A percentile compares a stretch with the other conserved stretches of the same genome.
These are phyloP conservation scores for Caenorhabditis sinica DNA, from an alignment of 2,888 invertebrate species.

Conservation along the genomic window DNA sequence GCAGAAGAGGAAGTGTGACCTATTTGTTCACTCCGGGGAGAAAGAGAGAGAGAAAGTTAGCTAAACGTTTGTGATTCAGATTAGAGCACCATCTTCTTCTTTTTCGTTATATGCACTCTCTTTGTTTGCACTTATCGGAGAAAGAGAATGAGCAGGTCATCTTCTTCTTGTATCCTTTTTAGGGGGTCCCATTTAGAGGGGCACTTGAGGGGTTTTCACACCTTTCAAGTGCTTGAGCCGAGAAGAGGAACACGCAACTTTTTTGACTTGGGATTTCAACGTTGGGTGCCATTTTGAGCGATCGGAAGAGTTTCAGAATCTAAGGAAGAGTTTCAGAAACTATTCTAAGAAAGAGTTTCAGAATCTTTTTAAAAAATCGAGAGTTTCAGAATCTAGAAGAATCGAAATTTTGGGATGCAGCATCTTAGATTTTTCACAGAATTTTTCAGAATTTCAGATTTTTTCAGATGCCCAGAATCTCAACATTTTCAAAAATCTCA, in stretches of 20 bases:
- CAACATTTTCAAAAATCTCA: background rate
- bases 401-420: no score
- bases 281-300: no score
- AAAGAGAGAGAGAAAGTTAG: conserved; percentile 19
- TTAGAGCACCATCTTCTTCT: no score
- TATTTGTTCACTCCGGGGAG: conserved; percentile 56
- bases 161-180: conserved; percentile 30
- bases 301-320: no score
- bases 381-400: no score
- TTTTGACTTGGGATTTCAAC: no score
- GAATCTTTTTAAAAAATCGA: no score
- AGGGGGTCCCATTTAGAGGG: background rate
- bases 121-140: conserved; percentile 34
- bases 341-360: no score
- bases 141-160: conserved; percentile 17
- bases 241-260: background rate
- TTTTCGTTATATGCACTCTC: conserved; percentile 39
- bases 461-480: no score
- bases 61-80: conserved; percentile 53
- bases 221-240: conserved; percentile 24
- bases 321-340: no score
- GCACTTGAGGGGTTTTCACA: conserved; percentile 16
- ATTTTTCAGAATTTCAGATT: no score
- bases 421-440: no score
- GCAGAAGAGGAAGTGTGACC: conserved; percentile 56